A percentile compares a stretch with the other conserved stretches of the same genome.
phyloP scores from a whole-genome alignment of 2,797 vertebrate species.

The Lagodon rhomboides region DNA sequence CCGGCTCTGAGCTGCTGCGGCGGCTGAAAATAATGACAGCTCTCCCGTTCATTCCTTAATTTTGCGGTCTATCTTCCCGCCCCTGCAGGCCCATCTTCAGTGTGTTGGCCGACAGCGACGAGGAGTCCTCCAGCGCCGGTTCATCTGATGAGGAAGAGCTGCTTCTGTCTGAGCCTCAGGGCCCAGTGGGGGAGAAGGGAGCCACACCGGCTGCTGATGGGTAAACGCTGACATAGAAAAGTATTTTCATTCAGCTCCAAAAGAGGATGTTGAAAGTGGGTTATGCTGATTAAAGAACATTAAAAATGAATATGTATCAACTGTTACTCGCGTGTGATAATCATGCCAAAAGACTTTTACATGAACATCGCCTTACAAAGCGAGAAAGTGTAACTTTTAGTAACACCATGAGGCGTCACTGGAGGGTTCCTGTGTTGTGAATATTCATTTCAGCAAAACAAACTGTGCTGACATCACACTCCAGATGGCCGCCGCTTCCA shows the following conservation, averaged over 20 bases:
- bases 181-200: slow-evolving; percentile 81
- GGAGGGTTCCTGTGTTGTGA: slow-evolving; percentile 27
- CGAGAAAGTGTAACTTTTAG: neutral
- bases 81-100: slow-evolving; percentile 75
- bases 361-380: neutral
- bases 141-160: slow-evolving; percentile 92
- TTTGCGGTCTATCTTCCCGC: neutral
- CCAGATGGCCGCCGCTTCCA: slow-evolving; percentile 66
- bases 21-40: neutral
- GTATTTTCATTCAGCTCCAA: neutral
- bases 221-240: slow-evolving; percentile 71
- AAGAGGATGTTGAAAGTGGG: neutral
- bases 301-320: neutral
- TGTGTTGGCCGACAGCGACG: slow-evolving; percentile 91
- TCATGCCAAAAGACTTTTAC: neutral
- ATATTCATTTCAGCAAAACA: slow-evolving; percentile 38
- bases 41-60: neutral
- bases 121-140: slow-evolving; percentile 91
- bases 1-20: no score
- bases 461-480: slow-evolving; percentile 39
- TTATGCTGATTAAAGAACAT: neutral
- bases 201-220: slow-evolving; percentile 77
- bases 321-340: neutral
- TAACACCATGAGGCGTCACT: slow-evolving; percentile 17
- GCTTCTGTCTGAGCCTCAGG: slow-evolving; percentile 77